Conservation (phyloP, 2,888 invertebrate genomes). For the Lochmaea crataegi region DNA sequence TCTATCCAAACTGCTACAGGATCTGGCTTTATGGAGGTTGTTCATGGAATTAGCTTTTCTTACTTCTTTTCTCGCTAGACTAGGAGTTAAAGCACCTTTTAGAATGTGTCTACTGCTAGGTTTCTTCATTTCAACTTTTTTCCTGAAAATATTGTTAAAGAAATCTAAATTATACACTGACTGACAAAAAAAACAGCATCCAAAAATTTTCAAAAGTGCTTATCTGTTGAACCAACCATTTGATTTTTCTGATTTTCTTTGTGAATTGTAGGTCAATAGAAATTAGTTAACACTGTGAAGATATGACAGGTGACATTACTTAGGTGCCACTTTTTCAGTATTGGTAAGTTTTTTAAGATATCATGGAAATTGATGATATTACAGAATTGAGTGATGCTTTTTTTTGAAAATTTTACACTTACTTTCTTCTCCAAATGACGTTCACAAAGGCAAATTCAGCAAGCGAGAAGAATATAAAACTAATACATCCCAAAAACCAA, state of each 20-base stretch:
- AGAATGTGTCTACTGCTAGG: conserved; percentile 80
- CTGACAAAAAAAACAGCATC: no score
- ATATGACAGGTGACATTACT: no score
- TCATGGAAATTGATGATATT: not conserved
- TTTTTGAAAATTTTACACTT: conserved; percentile 46
- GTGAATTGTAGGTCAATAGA: no score
- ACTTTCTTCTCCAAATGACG: conserved; percentile 88
- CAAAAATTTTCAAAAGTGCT: no score
- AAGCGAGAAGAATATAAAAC: conserved; percentile 86
- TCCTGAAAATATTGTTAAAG: conserved; percentile 45
- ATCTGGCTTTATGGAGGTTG: conserved; percentile 75
- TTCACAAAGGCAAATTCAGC: conserved; percentile 92
- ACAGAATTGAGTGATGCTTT: not conserved
- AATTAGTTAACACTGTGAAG: no score
- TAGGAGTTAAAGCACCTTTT: conserved; percentile 85
- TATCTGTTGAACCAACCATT: no score
- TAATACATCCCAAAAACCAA: conserved; percentile 88
- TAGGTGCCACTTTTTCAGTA: no score
- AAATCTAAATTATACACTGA: no score
- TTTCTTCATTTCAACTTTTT: conserved; percentile 58
- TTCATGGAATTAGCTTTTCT: conserved; percentile 72
- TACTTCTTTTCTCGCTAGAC: conserved; percentile 78
- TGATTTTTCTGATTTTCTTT: no score
- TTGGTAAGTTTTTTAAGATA: not conserved
- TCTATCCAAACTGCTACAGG: conserved; percentile 77